Base-by-base conservation (phyloP, 2,888 invertebrate species). In the Eupeodes luniger region DNA sequence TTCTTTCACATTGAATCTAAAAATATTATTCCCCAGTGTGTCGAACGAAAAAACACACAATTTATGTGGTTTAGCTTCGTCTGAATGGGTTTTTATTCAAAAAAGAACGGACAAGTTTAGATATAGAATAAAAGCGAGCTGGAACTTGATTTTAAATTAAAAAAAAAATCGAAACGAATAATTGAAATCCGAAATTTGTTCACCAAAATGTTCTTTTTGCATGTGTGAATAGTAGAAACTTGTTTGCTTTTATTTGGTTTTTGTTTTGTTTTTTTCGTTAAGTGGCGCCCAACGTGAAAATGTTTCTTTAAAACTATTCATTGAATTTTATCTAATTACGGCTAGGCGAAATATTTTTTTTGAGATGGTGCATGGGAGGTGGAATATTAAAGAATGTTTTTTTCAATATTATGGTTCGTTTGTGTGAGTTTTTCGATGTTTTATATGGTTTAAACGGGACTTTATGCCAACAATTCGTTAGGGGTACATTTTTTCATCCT, bases 1-100 rank as follows among this genome's bases (percentile, higher is more conserved):
- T 27, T 14, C 16, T 55, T 3, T 55, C 6, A 19, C 34, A 57
- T 27, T 19, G 44, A 57, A 47, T 34, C 44, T 19, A 27, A 61
- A 27, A 49, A 49, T 11, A 16, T 51, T 77, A 51, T 82, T 62
- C 62, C 12, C 61, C 62, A 61, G 70, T 74, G 70, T 74, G 36
- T 16, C 16, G 51, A 14, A 44, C 44, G 40, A 74, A 72, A 62
- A 53, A 9, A 77, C 53, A 36, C 49, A 70, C 59, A 66, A 87
- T 83, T 83, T 84, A 81, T 88, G 81, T 81, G 85, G 74, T 59
- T 69, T 74, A 59, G 69, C 75, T 74, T 81, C 59, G 69, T 85
- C 64, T 75, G 74, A 85, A 85, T 81, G 78, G 62, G 75, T 85
- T 88, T 88, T 76, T 75, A 88, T 75, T 88, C 5, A 7, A 40